Evolutionary conservation across 2,888 invertebrate genomes (phyloP).

Genomic region (Fabriciana adippe): DNA sequence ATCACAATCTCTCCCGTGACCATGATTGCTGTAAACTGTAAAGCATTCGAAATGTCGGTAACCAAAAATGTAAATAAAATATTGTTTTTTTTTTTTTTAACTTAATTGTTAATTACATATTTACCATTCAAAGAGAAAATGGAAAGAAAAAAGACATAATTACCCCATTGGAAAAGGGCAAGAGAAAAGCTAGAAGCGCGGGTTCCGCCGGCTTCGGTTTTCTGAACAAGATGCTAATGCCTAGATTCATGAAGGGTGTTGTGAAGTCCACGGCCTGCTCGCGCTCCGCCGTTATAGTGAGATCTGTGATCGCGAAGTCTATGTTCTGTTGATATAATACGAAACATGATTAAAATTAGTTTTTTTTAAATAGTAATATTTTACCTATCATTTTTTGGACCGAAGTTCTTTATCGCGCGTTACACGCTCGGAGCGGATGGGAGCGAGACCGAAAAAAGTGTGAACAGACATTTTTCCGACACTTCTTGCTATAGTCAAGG

Average conservation of each 20-base stretch:
- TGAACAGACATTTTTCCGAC: no score
- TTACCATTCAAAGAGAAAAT: background rate
- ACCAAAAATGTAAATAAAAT: no score
- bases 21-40: no score
- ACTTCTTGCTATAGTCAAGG: no score
- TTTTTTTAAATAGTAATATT: no score
- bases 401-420: no score
- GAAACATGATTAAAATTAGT: background rate
- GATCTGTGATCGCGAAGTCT: constrained; percentile 95
- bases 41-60: background rate
- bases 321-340: constrained; percentile 81
- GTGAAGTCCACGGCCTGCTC: constrained; percentile 96
- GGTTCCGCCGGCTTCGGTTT: constrained; percentile 92
- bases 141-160: constrained; percentile 22
- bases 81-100: background rate
- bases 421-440: no score
- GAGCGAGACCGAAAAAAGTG: no score
- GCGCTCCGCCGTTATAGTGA: constrained; percentile 94
- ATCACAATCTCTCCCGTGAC: no score
- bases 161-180: constrained; percentile 90
- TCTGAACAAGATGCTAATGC: constrained; percentile 93
- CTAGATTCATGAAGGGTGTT: constrained; percentile 97
- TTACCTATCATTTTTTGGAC: no score
- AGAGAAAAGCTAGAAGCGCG: constrained; percentile 94
- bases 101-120: background rate